Percentiles rank a stretch among this genome's conserved stretches.
Conservation (phyloP, 2,888 invertebrate species). For the Hoplodrina ambigua region DNA sequence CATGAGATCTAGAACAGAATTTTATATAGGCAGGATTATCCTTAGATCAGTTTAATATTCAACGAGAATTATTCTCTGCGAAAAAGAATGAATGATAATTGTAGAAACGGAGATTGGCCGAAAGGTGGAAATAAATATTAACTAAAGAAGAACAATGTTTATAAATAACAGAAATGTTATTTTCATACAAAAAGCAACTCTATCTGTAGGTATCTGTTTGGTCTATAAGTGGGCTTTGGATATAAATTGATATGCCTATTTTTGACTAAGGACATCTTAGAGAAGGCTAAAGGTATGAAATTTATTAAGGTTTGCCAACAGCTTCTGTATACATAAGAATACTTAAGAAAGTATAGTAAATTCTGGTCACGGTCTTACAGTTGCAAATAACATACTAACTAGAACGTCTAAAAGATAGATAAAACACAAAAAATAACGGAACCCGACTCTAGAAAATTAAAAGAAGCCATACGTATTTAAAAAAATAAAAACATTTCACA, state of each 20-base stretch:
- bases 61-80: slow-evolving; percentile 41
- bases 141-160: not conserved
- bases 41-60: slow-evolving; percentile 46
- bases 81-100: slow-evolving; percentile 48
- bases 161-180: slow-evolving; percentile 3
- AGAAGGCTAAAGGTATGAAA: not conserved
- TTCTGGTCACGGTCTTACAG: no score
- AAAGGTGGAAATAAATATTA: slow-evolving; percentile 37
- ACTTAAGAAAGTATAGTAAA: no score
- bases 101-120: slow-evolving; percentile 43
- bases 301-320: no score
- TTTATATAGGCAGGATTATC: slow-evolving; percentile 44
- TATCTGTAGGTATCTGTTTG: not conserved
- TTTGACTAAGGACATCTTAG: not conserved
- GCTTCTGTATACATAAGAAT: no score
- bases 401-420: no score
- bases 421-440: no score
- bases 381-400: no score
- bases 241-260: not conserved
- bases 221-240: not conserved
- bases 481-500: no score
- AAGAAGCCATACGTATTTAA: no score
- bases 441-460: no score
- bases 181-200: not conserved
- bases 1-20: slow-evolving; percentile 45